Conservation (phyloP, 1,140 invertebrate genomes). For the Hylyphantes graminicola region DNA sequence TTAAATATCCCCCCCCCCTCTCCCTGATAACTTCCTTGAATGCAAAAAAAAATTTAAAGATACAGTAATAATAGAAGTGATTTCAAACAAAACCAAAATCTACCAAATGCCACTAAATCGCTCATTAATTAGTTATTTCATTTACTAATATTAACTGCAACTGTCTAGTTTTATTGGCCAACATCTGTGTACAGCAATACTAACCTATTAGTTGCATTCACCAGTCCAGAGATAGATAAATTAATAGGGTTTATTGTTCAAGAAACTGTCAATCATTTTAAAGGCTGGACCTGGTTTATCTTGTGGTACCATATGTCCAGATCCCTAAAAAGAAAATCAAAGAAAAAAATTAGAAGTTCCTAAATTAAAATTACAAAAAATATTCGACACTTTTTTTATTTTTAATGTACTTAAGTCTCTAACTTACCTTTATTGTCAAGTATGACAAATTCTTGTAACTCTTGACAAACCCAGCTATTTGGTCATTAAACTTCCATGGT, state of each 20-base stretch:
- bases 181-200: no score
- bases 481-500: conserved; percentile 64
- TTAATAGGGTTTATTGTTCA: conserved; percentile 62
- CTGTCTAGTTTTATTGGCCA: no score
- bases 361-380: not conserved
- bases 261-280: conserved; percentile 68
- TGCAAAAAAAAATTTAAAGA: no score
- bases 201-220: no score
- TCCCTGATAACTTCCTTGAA: no score
- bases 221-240: not conserved
- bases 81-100: no score
- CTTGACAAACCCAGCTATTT: conserved; percentile 69
- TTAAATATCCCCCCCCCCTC: no score
- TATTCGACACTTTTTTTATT: not conserved
- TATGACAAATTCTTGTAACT: conserved; percentile 66
- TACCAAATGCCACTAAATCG: no score
- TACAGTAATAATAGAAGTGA: no score
- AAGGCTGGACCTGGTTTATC: conserved; percentile 71
- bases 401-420: not conserved
- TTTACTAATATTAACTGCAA: no score
- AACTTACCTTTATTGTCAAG: conserved; percentile 67
- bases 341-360: not conserved
- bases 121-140: no score
- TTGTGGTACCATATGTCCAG: conserved; percentile 73
- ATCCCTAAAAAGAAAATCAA: conserved; percentile 65